These are phyloP conservation scores for Onthophagus taurus DNA, from an alignment of 1,140 invertebrate species.

Conservation along the genomic window DNA sequence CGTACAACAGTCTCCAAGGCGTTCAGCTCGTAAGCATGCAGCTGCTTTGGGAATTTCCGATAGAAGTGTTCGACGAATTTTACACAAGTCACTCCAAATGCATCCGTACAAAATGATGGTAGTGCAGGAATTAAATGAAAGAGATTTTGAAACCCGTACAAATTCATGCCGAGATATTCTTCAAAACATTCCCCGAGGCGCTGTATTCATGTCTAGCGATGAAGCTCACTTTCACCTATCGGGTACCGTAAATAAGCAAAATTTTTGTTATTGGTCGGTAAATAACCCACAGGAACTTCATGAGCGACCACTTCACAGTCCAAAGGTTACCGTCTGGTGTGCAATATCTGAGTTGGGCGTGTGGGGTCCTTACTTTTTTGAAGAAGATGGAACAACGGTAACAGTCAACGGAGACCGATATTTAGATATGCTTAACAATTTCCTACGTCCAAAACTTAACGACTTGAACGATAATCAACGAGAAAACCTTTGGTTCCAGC, in stretches of 20 bases:
- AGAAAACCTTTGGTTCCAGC: too few species aligned
- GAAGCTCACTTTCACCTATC: conserved; percentile 15
- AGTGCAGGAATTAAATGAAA: conserved; percentile 13
- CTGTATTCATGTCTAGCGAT: too few species aligned
- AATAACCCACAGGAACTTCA: conserved; percentile 16
- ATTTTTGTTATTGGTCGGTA: conserved; percentile 12
- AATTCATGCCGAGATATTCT: too few species aligned
- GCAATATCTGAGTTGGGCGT: conserved; percentile 11
- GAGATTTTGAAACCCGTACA: too few species aligned
- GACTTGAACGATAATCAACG: too few species aligned
- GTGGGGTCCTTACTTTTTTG: conserved; percentile 13
- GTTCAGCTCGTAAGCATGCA: conserved; percentile 11
- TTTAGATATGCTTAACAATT: too few species aligned
- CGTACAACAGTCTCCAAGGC: conserved; percentile 12
- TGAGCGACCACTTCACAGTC: conserved; percentile 14
- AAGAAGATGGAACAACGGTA: conserved; percentile 11
- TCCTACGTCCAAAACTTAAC: too few species aligned
- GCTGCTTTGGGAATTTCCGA: conserved; percentile 8
- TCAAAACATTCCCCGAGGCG: too few species aligned
- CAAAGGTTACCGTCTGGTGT: conserved; percentile 17
- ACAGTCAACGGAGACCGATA: conserved; percentile 16
- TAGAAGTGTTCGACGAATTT: conserved; percentile 14
- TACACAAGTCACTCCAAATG: conserved; percentile 12
- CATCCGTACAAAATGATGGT: conserved; percentile 13
- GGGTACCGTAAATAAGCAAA: conserved; percentile 14